Evolutionary conservation across 2,797 vertebrate genomes (phyloP).

Genomic region (Denticeps clupeoides): DNA sequence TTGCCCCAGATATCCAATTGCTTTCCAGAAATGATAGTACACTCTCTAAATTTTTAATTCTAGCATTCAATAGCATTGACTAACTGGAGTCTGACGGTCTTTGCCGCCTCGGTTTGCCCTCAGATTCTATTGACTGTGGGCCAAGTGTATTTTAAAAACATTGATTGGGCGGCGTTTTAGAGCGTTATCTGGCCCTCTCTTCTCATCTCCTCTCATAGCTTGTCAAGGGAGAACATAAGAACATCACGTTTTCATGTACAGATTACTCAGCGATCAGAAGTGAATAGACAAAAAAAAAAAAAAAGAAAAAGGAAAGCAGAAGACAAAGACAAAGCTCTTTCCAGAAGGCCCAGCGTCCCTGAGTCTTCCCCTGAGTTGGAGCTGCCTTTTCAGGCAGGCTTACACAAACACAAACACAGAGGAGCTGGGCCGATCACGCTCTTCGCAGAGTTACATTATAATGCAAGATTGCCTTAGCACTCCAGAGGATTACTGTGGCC

Average conservation of each 20-base stretch:
- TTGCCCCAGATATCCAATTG: too few species aligned
- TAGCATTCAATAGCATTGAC: too few species aligned
- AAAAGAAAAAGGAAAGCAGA: background rate
- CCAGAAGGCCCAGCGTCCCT: slow-evolving; percentile 12
- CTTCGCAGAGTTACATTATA: slow-evolving; percentile 30
- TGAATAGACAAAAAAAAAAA: background rate
- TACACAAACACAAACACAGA: slow-evolving; percentile 15
- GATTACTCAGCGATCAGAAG: slow-evolving; percentile 3
- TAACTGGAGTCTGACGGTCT: too few species aligned
- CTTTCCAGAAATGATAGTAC: too few species aligned
- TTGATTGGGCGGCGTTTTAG: background rate
- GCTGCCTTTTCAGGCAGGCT: slow-evolving; percentile 17
- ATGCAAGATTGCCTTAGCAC: slow-evolving; percentile 19
- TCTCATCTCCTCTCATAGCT: background rate
- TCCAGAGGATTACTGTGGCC: slow-evolving; percentile 25
- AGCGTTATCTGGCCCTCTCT: too few species aligned
- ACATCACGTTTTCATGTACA: background rate
- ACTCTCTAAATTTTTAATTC: too few species aligned
- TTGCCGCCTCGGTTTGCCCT: background rate
- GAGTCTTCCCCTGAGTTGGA: slow-evolving; percentile 7
- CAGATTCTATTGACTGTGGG: background rate
- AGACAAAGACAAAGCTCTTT: background rate
- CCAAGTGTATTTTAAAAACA: background rate
- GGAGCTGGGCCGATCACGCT: slow-evolving; percentile 20
- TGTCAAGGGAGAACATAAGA: slow-evolving; percentile 3